Evolutionary conservation across 1,140 invertebrate species (phyloP), one percentile per base, ranked within the genome.

Genomic region (Brachionus rubens): DNA sequence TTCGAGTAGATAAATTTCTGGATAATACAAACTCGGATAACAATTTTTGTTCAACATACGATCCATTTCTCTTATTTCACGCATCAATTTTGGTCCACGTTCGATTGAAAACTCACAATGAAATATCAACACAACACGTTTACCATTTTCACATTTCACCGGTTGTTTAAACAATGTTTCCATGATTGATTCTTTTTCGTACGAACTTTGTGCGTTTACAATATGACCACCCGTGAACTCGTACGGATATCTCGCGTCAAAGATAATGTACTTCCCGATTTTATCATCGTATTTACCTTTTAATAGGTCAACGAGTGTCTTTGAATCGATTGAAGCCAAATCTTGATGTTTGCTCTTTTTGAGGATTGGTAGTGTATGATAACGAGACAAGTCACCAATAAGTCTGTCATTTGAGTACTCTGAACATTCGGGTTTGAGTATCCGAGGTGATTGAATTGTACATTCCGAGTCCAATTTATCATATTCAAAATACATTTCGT

Each of bases 81-180:
- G 26, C 65, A 70, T 70, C n/a, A 98, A 85, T 79, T 89, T 91
- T 4, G 96, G 96, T 33, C 92, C 96, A 50, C 96, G 87, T 85
- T 98, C 91, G 75, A 92, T 91, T 0, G 94, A 97, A 85, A 97
- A 99, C 85, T 99, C 96, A 84, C 96, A 99, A 82, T 99, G 96
- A 82, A 99, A 99, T 33, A 99, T 90, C n/a, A 99, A 83, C 54
- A 98, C 90, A 52, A 89, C 86, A 16, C 90, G 84, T 78, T 89
- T 81, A 21, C 82, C 81, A 3, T 80, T 56, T 40, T 79, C 68
- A 24, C 80, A 75, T 79, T 80, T 78, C 80, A 78, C 80, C 78
- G 80, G 80, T 77, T 86, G 82, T 41, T 87, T 83, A 2, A 76
- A 43, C 6, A 59, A 88, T 59, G 89, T 86, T 78, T 88, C 83